Percentiles rank a stretch among this genome's conserved stretches.
Conservation (phyloP, 2,888 invertebrate genomes). For the Epirrhoe alternata region DNA sequence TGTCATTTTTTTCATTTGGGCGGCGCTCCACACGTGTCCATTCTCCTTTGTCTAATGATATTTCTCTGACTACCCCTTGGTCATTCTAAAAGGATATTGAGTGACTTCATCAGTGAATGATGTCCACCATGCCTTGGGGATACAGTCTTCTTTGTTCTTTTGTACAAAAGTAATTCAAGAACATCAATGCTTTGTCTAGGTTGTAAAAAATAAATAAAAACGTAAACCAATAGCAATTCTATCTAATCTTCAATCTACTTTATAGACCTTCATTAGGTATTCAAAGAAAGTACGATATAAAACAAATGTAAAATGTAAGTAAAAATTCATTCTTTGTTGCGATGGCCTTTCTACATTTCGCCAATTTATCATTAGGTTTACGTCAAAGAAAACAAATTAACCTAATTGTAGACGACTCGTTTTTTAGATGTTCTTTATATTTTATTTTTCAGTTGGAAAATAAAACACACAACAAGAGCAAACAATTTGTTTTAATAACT, state of each 20-base stretch:
- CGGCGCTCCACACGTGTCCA: no score
- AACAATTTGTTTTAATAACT: slow-evolving; percentile 8
- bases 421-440: slow-evolving; percentile 30
- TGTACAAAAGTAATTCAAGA: not conserved
- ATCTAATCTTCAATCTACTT: slow-evolving; percentile 38
- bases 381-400: slow-evolving; percentile 46
- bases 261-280: slow-evolving; percentile 42
- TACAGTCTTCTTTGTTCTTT: not conserved
- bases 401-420: slow-evolving; percentile 41
- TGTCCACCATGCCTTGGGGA: no score
- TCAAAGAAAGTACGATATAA: slow-evolving; percentile 41
- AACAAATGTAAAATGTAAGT: slow-evolving; percentile 41
- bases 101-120: no score
- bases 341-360: slow-evolving; percentile 41
- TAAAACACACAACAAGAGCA: not conserved
- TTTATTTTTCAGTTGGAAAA: slow-evolving; percentile 18
- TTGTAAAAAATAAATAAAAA: slow-evolving; percentile 18
- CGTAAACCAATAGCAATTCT: slow-evolving; percentile 31
- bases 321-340: slow-evolving; percentile 43
- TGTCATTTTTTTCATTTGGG: no score
- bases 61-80: no score
- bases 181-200: not conserved
- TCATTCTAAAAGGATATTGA: no score
- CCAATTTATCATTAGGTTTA: slow-evolving; percentile 46
- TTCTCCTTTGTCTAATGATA: no score